Conservation (phyloP, 1,140 invertebrate genomes). For the Frieseomelitta varia region DNA sequence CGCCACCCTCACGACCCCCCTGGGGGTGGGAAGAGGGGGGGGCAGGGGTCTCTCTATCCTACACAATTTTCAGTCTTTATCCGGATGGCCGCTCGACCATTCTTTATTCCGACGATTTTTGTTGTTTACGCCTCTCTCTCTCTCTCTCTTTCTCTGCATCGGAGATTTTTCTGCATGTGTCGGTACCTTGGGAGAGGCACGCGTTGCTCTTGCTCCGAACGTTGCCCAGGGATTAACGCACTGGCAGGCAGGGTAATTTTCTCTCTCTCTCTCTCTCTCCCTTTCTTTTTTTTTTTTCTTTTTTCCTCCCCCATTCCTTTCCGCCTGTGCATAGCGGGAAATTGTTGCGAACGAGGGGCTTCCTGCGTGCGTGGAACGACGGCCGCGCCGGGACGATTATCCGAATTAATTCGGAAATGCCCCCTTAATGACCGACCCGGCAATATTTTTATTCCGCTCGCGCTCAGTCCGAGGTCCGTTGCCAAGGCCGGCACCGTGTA, state of each 20-base stretch:
- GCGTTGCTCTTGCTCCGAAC: background rate
- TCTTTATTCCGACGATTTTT: conserved; percentile 52
- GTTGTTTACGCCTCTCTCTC: background rate
- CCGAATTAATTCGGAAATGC: conserved; percentile 46
- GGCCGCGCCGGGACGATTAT: conserved; percentile 24
- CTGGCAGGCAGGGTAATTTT: background rate
- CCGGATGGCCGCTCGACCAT: conserved; percentile 5
- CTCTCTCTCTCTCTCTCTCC: background rate
- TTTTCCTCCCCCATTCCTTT: too few species aligned
- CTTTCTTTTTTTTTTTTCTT: background rate
- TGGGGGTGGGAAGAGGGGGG: too few species aligned
- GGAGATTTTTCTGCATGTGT: background rate
- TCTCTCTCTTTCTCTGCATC: background rate
- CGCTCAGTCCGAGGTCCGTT: background rate
- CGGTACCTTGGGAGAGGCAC: conserved; percentile 30
- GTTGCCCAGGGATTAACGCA: conserved; percentile 32
- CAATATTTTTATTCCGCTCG: conserved; percentile 1
- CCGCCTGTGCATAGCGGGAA: background rate
- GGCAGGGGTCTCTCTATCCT: background rate
- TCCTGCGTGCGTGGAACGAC: background rate
- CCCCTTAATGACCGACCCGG: conserved; percentile 32
- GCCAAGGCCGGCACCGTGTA: too few species aligned
- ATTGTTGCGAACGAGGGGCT: conserved; percentile 32
- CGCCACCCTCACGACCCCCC: background rate
- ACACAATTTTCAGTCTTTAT: conserved; percentile 18